Evolutionary conservation across 2,113 vertebrate species (phyloP).

Genomic region (Alethe diademata): DNA sequence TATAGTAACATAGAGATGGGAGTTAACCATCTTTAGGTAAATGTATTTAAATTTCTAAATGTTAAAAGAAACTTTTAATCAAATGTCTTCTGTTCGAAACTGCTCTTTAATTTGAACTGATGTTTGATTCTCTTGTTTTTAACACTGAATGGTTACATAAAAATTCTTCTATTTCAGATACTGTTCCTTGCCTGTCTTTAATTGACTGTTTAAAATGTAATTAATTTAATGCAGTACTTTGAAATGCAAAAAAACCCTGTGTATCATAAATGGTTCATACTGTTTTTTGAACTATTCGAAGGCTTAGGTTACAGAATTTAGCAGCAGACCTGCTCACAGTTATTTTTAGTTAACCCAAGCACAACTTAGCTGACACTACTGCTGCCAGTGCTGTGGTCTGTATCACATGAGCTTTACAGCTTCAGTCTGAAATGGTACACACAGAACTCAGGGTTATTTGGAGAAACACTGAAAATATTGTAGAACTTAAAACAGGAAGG

Average conservation of each 20-base stretch:
- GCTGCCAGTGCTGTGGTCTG: neutral
- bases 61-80: constrained; percentile 75
- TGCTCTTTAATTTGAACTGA: constrained; percentile 49
- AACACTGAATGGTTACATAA: constrained; percentile 67
- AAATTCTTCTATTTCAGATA: constrained; percentile 60
- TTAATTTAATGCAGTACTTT: neutral
- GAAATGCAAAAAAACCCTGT: neutral
- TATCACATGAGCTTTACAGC: neutral
- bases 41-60: constrained; percentile 81
- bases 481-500: neutral
- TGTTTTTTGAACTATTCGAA: neutral
- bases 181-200: constrained; percentile 3
- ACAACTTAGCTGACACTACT: neutral
- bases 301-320: neutral
- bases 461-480: neutral
- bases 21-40: constrained; percentile 73
- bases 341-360: neutral
- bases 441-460: neutral
- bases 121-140: constrained; percentile 59
- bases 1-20: constrained; percentile 71
- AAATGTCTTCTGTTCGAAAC: constrained; percentile 71
- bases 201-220: neutral
- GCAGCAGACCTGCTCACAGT: neutral
- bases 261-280: neutral
- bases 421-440: neutral